Evolutionary conservation across 2,113 vertebrate species (phyloP).

Genomic region (Mesoclemmys tuberculata): DNA sequence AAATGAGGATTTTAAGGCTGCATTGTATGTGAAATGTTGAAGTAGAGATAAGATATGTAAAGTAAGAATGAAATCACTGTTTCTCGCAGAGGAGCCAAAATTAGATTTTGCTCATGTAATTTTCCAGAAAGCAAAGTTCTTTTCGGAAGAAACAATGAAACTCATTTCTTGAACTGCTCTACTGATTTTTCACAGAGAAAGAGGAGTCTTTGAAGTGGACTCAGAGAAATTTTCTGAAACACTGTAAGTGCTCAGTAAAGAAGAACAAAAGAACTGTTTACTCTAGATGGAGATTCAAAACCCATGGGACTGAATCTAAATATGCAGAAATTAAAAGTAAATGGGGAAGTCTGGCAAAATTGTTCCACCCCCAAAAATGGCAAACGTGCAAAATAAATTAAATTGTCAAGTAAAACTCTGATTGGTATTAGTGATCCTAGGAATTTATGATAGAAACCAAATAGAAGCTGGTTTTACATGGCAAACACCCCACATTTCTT

Average conservation of each 20-base stretch:
- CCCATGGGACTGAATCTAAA: neutral
- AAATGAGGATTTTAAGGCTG: neutral
- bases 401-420: neutral
- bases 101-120: neutral
- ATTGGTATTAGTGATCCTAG: neutral
- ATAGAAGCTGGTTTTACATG: neutral
- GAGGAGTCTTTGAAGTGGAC: neutral
- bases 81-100: neutral
- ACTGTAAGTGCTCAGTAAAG: neutral
- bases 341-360: neutral
- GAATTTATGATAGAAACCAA: neutral
- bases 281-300: neutral
- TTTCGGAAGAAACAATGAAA: slow-evolving; percentile 29
- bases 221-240: neutral
- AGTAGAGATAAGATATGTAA: neutral
- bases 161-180: neutral
- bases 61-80: neutral
- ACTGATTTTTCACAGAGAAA: neutral
- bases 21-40: neutral
- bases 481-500: neutral
- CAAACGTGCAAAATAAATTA: neutral
- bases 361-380: neutral
- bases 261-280: neutral
- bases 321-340: neutral
- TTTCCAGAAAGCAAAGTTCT: neutral